Conservation (phyloP, 2,797 vertebrate species). For the Poecilia gillii region DNA sequence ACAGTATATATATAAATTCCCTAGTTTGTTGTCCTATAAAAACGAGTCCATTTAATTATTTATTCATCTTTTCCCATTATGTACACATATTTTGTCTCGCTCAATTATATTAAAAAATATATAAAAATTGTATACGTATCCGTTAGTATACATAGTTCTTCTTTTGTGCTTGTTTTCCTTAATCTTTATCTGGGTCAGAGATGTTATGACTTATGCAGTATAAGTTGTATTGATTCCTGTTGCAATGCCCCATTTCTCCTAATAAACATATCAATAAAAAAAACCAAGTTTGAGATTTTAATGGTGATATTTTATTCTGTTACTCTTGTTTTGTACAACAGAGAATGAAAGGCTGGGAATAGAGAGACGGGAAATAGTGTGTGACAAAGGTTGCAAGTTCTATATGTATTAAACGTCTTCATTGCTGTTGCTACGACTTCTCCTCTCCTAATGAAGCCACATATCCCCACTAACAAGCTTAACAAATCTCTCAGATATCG, state of each 20-base stretch:
- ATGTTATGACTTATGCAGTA: no score
- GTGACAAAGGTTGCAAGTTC: constrained; percentile 40
- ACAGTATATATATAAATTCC: background rate
- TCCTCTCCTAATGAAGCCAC: constrained; percentile 61
- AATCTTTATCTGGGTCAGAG: no score
- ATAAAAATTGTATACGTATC: no score
- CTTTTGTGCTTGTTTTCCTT: no score
- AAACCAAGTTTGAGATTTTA: constrained; percentile 4
- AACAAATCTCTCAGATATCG: constrained; percentile 69
- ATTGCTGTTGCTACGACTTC: constrained; percentile 38
- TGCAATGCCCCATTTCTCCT: no score
- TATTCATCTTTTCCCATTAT: no score
- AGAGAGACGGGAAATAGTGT: constrained; percentile 12
- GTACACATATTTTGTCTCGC: no score
- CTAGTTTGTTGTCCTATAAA: background rate
- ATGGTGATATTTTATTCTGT: background rate
- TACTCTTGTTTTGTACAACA: constrained; percentile 11
- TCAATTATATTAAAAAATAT: no score
- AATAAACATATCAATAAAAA: no score
- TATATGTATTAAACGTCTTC: constrained; percentile 53
- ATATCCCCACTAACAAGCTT: constrained; percentile 68
- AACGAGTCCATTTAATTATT: background rate
- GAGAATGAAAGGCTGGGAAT: constrained; percentile 25
- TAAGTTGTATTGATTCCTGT: no score
- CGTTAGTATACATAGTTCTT: no score